phyloP scores from a whole-genome alignment of 2,797 vertebrate genomes.

The Otus scops region DNA sequence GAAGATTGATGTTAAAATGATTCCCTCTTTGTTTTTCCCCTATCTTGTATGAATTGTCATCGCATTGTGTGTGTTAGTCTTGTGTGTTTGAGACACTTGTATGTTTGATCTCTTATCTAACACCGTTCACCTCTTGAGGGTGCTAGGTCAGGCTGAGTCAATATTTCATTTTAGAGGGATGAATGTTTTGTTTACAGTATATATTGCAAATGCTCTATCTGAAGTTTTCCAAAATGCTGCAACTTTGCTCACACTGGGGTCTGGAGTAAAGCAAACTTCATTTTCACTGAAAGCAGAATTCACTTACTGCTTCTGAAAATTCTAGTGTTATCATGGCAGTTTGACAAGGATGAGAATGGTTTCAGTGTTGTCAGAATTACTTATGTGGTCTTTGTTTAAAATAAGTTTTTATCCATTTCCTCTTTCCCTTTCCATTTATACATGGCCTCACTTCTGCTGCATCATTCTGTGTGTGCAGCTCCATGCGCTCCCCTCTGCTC shows the following conservation, averaged over 20 bases:
- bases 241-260: neutral
- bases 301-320: neutral
- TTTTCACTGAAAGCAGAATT: neutral
- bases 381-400: neutral
- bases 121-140: neutral
- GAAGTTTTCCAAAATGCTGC: neutral
- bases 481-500: rapidly evolving
- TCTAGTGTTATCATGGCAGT: neutral
- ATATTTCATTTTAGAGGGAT: neutral
- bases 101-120: neutral
- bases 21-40: neutral
- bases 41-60: neutral
- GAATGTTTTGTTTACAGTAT: neutral
- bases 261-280: neutral
- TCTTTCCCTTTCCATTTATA: neutral
- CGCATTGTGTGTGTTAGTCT: neutral
- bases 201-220: neutral
- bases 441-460: neutral
- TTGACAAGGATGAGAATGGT: neutral
- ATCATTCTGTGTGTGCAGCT: neutral
- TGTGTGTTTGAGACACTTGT: neutral
- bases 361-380: neutral
- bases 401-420: neutral
- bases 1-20: neutral
- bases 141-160: neutral